Evolutionary conservation across 2,113 vertebrate genomes (phyloP), one percentile per base, ranked within the genome.

Genomic region (Pachycephala philippinensis): DNA sequence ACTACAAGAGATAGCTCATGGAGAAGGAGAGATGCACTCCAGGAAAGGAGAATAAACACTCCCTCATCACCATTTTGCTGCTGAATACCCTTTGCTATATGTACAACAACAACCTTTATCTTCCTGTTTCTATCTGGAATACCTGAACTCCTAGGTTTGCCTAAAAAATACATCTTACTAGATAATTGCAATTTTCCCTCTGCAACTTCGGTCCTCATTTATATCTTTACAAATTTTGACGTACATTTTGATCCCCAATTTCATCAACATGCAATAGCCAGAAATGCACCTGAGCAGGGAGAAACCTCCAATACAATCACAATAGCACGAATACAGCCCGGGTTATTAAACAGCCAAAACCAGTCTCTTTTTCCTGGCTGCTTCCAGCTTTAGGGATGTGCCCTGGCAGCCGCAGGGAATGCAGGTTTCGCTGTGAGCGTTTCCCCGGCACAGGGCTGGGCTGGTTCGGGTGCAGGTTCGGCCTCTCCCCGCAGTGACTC

Each of bases 221-320:
- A 19, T 35, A 84, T 66, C 16, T 64, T 77, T 10, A n/a, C 3
- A 64, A 33, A 4, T 11, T 28, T 6, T 89, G 16, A 63, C 27
- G 10, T 9, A 1, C 15, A 8, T 28, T 49, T 31, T 31, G 23
- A 56, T 17, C 8, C 21, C 37, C 3, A 13, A 3, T 40, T 72
- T 50, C 18, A 54, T 1, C 6, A 33, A 11, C 0, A 8, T 1
- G 7, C 3, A 3, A 27, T 3, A 33, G 37, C 21, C 30, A 65
- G 9, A 21, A 15, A n/a, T 2, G 20, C 7, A 8, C 9, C 4
- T 4, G 27, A 47, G 8, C 23, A 17, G 6, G 17, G 11, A 63
- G 13, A 47, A 63, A 42, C 5, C 45, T 30, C 37, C 49, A 8
- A 6, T 1, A 16, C 18, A 23, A 70, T 23, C 56, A 17, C 56